These are phyloP conservation scores for Petrophora chlorosata DNA, from an alignment of 2,888 invertebrate genomes.

Conservation along the genomic window DNA sequence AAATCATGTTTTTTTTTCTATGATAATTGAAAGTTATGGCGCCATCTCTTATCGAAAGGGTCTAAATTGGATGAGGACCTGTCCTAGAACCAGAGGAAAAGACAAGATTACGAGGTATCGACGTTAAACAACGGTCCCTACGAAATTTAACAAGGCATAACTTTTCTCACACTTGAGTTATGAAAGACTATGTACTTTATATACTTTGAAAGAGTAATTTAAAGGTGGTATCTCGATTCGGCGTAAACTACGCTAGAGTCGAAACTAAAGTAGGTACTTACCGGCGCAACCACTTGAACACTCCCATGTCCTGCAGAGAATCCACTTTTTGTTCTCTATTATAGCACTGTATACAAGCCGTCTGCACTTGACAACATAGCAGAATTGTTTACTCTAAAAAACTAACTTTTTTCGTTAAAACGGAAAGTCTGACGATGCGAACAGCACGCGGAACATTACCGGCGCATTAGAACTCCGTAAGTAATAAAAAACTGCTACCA, in stretches of 20 bases:
- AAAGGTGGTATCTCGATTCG: too few relatives aligned
- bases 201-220: too few relatives aligned
- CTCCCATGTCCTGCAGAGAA: conserved; percentile 72
- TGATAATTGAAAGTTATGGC: neutral
- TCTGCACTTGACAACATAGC: conserved; percentile 37
- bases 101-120: too few relatives aligned
- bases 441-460: conserved; percentile 73
- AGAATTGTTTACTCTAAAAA: conserved; percentile 18
- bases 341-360: conserved; percentile 41
- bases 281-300: conserved; percentile 81
- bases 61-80: neutral
- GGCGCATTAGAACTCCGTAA: conserved; percentile 63
- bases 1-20: neutral
- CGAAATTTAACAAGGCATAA: too few relatives aligned
- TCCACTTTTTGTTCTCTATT: conserved; percentile 61
- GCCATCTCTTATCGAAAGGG: conserved; percentile 12
- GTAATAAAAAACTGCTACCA: conserved; percentile 74
- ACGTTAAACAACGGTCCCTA: too few relatives aligned
- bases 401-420: conserved; percentile 53
- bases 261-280: conserved; percentile 48
- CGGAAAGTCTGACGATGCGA: conserved; percentile 54
- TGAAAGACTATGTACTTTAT: too few relatives aligned
- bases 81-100: too few relatives aligned
- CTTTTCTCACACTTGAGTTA: too few relatives aligned
- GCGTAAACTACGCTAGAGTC: neutral